Evolutionary conservation across 1,140 invertebrate species (phyloP).

Genomic region (Pseudomyrmex dendroicus): DNA sequence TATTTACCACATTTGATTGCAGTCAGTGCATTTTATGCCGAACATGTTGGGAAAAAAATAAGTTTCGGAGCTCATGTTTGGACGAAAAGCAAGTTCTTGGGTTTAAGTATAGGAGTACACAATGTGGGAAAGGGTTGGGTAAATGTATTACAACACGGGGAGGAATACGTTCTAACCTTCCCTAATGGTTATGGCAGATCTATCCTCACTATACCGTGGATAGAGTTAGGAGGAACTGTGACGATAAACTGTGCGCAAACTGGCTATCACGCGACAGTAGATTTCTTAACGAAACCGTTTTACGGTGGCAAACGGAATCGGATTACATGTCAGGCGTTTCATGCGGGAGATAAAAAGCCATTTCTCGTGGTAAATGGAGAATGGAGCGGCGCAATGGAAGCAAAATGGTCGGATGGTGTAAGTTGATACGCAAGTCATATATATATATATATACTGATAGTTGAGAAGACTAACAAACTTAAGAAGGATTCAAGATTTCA

Average conservation of each 20-base stretch:
- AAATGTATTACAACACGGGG: conserved; percentile 92
- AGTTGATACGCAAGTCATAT: conserved; percentile 73
- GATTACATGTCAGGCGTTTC: conserved; percentile 92
- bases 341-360: conserved; percentile 93
- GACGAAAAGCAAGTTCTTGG: conserved; percentile 99
- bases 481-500: neutral
- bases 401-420: conserved; percentile 93
- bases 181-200: conserved; percentile 98
- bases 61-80: conserved; percentile 97
- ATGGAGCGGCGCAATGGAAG: conserved; percentile 98
- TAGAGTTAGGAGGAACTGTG: conserved; percentile 96
- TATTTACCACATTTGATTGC: conserved; percentile 73
- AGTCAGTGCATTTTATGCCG: conserved; percentile 99
- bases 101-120: conserved; percentile 96
- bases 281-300: conserved; percentile 98
- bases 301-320: conserved; percentile 98
- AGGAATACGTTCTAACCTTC: conserved; percentile 97
- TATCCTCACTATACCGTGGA: conserved; percentile 98
- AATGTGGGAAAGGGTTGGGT: conserved; percentile 94
- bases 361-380: conserved; percentile 95
- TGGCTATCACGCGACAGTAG: conserved; percentile 94
- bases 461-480: neutral
- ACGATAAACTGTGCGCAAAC: conserved; percentile 95
- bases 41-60: conserved; percentile 95
- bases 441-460: neutral